Percentiles rank a stretch among this genome's conserved stretches.
Conservation (phyloP, 2,888 invertebrate genomes). For the Antheraea yamamai region DNA sequence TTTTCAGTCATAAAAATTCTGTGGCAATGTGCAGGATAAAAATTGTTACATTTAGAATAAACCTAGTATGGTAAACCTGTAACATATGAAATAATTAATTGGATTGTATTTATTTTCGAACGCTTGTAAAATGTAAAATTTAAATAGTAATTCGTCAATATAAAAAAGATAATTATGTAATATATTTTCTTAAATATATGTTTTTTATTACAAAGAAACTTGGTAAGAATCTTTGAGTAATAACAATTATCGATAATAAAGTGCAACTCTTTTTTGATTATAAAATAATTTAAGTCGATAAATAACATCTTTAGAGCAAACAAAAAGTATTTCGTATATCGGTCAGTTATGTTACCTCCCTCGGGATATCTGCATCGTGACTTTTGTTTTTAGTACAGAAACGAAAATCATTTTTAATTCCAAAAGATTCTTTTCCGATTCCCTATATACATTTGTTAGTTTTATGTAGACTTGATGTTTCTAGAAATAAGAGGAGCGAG, state of each 20-base stretch:
- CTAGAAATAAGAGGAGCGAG: conserved; percentile 4
- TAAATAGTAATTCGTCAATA: neutral
- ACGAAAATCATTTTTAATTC: neutral
- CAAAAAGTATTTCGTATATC: neutral
- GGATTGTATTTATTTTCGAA: neutral
- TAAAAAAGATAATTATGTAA: neutral
- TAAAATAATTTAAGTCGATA: neutral
- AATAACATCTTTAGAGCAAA: neutral
- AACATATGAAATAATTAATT: neutral
- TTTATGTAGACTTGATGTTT: neutral
- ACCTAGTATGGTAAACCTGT: neutral
- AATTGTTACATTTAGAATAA: neutral
- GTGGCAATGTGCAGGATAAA: too few species aligned
- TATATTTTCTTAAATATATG: neutral
- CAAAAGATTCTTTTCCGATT: neutral
- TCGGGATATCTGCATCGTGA: too few species aligned
- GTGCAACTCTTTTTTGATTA: neutral
- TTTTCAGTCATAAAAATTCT: too few species aligned
- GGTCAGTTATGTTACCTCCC: too few species aligned
- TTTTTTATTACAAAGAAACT: neutral
- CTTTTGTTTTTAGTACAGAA: neutral
- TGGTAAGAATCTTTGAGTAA: neutral
- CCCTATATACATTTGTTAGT: neutral
- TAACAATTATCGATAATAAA: neutral
- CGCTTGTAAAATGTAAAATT: neutral